Base-by-base conservation (phyloP, 2,888 invertebrate genomes). In the Willowsia nigromaculata region DNA sequence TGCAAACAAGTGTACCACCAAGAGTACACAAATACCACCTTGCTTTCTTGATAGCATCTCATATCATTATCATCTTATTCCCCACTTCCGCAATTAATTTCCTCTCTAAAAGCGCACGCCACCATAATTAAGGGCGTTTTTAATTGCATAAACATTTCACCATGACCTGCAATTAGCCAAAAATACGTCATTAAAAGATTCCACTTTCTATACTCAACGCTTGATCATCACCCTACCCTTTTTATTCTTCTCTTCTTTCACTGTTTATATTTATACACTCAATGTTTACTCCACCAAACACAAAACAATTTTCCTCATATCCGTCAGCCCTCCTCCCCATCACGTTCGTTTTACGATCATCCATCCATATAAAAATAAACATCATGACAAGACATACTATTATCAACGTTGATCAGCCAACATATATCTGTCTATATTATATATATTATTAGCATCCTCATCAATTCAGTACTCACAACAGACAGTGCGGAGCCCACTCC, bases 251-350 rank as follows among this genome's bases (percentile, higher is more conserved):
- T 30, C n/a, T n/a, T n/a, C n/a, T n/a, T n/a, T n/a, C n/a, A n/a
- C n/a, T n/a, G n/a, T n/a, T n/a, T n/a, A n/a, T n/a, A 47, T 47
- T 59, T 40, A 86, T 50, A 62, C 22, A 62, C n/a, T n/a, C 59
- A 71, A 87, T 83, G 71, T 81, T 88, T 90, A 90, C 87, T 83
- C 90, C 71, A 76, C 25, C 78, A 80, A 56, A 88, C 68, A 74
- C 88, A 53, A 78, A 80, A 85, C 90, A 90, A 90, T 90, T 90
- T 89, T 84, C 87, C 56, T 83, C 86, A n/a, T 89, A 90, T 90
- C 89, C 87, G 87, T 89, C 89, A 90, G 84, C 87, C 81, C 87
- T 56, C 53, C 74, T 81, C 47, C 82, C 65, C 85, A 85, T 90
- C 90, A 88, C 88, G 88, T 85, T 56, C 83, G 18, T n/a, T 6